Conservation (phyloP, 2,797 vertebrate genomes). For the Onychomys torridus region DNA sequence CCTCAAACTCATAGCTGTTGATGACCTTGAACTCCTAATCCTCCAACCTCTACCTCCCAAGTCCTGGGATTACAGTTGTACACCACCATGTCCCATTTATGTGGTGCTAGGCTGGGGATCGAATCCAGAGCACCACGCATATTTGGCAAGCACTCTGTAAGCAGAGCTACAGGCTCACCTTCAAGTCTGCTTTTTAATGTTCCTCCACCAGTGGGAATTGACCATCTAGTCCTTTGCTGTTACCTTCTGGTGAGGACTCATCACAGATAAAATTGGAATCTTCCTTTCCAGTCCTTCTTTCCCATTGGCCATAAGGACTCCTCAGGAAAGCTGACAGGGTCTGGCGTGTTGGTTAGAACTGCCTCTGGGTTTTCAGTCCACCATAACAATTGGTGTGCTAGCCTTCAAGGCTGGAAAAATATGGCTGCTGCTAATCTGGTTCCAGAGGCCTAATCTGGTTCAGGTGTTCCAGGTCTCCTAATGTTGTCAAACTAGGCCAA, state of each 20-base stretch:
- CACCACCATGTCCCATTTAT: background rate
- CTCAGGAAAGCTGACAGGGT: background rate
- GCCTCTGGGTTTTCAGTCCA: background rate
- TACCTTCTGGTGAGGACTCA: background rate
- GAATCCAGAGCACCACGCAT: background rate
- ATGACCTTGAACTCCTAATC: background rate
- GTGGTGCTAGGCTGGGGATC: no score
- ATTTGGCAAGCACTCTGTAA: background rate
- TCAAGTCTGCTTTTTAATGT: conserved; percentile 1
- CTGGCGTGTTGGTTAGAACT: background rate
- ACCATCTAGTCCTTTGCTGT: background rate
- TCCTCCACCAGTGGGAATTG: background rate
- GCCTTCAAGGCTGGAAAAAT: background rate
- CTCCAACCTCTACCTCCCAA: background rate
- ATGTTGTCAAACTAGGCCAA: background rate
- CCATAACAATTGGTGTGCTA: background rate
- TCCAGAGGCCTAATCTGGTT: background rate
- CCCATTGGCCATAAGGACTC: background rate
- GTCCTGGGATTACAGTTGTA: background rate
- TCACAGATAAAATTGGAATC: conserved; percentile 32
- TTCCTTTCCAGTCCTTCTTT: background rate
- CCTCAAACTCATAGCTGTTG: background rate
- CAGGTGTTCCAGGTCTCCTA: background rate
- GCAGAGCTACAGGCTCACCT: background rate
- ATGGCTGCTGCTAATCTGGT: background rate